Conservation (phyloP, 2,113 vertebrate genomes). For the rat (Rattus norvegicus) region DNA sequence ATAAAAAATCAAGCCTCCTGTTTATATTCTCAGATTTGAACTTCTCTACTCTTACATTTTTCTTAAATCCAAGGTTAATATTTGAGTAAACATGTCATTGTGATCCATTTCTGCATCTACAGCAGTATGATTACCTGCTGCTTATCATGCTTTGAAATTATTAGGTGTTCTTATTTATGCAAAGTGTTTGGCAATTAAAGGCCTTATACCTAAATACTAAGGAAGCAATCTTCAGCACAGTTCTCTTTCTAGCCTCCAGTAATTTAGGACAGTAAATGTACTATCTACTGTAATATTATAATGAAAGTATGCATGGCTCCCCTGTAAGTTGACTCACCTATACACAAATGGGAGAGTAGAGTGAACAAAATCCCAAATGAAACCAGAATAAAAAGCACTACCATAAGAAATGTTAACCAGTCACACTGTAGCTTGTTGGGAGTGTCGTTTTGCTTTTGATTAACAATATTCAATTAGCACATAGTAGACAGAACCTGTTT, state of each 20-base stretch:
- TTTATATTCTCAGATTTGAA: background rate
- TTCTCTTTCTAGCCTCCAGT: background rate
- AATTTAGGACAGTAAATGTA: background rate
- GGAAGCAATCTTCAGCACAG: accelerated
- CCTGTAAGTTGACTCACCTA: background rate
- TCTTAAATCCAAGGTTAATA: no score
- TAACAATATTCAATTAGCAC: background rate
- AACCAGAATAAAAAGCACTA: background rate
- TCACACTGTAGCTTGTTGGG: background rate
- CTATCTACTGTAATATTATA: background rate
- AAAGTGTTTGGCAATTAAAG: background rate
- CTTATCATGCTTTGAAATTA: no score
- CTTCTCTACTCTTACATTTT: background rate
- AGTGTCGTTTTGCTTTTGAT: background rate
- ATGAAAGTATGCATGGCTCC: background rate
- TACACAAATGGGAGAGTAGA: background rate
- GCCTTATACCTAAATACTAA: background rate
- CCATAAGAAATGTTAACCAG: background rate
- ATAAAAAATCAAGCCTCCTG: background rate
- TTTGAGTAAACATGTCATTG: no score
- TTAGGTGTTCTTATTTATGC: background rate
- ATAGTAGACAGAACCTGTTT: background rate
- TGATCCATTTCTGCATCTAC: no score
- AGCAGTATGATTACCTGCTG: no score
- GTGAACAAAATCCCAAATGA: background rate